Conservation (phyloP, 1,140 invertebrate species). For the Agrilus planipennis region DNA sequence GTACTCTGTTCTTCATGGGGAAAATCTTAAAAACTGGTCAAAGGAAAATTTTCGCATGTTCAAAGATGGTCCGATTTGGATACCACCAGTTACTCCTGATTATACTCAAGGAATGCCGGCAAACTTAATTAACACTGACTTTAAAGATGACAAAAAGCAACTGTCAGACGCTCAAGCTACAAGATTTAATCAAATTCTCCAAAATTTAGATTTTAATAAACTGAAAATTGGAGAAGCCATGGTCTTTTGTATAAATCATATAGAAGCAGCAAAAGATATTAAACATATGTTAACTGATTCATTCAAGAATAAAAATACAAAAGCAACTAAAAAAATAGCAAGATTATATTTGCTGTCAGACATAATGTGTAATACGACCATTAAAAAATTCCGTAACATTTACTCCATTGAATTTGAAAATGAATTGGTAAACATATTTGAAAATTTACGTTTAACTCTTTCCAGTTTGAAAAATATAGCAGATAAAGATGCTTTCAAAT, state of each 20-base stretch:
- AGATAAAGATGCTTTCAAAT: conserved; percentile 89
- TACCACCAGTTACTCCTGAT: conserved; percentile 82
- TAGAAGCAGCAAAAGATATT: conserved; percentile 90
- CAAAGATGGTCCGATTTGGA: conserved; percentile 86
- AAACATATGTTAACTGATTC: conserved; percentile 79
- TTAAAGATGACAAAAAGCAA: conserved; percentile 51
- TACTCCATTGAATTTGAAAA: conserved; percentile 58
- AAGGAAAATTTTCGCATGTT: conserved; percentile 96
- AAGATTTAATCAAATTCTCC: conserved; percentile 81
- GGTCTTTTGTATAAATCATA: conserved; percentile 97
- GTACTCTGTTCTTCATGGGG: conserved; percentile 91
- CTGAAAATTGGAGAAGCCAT: conserved; percentile 81
- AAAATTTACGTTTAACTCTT: conserved; percentile 63
- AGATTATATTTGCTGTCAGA: conserved; percentile 91
- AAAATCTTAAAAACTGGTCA: conserved; percentile 79
- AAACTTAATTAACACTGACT: conserved; percentile 53
- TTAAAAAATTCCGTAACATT: conserved; percentile 44
- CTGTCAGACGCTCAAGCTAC: conserved; percentile 41
- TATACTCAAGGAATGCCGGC: conserved; percentile 85
- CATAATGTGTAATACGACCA: conserved; percentile 90
- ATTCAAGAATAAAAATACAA: conserved; percentile 66
- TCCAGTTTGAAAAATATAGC: conserved; percentile 66
- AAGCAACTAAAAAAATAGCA: conserved; percentile 82
- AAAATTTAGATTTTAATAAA: conserved; percentile 73
- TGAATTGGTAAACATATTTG: conserved; percentile 74